Conservation (phyloP, 2,797 vertebrate genomes). For the Pachyuromys duprasi region DNA sequence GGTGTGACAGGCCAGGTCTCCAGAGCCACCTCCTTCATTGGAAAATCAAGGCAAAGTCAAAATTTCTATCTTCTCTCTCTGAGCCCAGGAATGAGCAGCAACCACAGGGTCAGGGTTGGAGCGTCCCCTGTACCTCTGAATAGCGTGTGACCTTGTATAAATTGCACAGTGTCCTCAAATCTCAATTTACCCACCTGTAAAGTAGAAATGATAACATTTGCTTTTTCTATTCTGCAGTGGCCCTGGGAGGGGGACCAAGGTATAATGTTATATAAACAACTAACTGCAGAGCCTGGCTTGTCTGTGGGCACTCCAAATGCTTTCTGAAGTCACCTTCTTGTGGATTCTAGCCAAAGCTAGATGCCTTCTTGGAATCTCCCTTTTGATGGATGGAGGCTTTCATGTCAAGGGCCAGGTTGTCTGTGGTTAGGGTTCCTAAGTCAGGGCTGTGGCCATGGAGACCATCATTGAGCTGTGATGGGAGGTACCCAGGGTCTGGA, state of each 20-base stretch:
- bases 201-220: background rate
- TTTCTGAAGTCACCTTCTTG: background rate
- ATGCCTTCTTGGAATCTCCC: background rate
- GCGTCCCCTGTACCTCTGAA: background rate
- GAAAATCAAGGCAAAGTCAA: background rate
- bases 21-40: background rate
- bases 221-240: background rate
- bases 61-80: background rate
- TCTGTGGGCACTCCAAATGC: background rate
- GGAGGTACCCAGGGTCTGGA: background rate
- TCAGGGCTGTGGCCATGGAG: background rate
- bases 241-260: background rate
- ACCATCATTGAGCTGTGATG: background rate
- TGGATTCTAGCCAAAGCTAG: background rate
- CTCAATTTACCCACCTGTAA: background rate
- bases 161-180: background rate
- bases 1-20: background rate
- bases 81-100: background rate
- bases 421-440: background rate
- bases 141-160: background rate
- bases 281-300: background rate
- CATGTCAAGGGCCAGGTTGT: background rate
- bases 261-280: background rate
- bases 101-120: background rate
- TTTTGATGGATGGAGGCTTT: background rate